Evolutionary conservation across 2,113 vertebrate species (phyloP).

Genomic region (Cololabis saira): DNA sequence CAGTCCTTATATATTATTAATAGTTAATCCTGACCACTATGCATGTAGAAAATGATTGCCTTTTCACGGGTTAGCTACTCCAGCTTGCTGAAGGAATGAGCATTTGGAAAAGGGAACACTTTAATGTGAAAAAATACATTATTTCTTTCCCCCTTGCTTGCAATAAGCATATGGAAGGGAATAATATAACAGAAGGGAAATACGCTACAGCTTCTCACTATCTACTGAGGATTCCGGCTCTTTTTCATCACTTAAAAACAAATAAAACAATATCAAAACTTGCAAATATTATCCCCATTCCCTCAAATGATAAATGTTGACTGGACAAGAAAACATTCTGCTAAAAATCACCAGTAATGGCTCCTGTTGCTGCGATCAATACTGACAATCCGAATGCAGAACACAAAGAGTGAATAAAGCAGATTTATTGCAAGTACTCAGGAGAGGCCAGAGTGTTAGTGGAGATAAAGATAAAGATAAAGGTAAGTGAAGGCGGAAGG

Average conservation of each 20-base stretch:
- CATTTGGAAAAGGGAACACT: neutral
- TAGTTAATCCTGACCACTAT: no score
- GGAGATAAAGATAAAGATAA: neutral
- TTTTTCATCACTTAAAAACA: neutral
- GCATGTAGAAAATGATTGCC: no score
- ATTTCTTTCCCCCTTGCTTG: neutral
- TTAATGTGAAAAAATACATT: neutral
- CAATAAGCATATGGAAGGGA: neutral
- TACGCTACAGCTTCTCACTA: neutral
- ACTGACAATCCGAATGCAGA: constrained; percentile 5
- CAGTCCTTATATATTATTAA: no score
- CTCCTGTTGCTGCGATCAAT: neutral
- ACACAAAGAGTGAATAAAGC: neutral
- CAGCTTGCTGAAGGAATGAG: no score
- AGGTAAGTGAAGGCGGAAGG: neutral
- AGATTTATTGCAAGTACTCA: neutral
- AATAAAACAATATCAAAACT: neutral
- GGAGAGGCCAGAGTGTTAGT: neutral
- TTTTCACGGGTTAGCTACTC: no score
- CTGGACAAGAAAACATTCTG: neutral
- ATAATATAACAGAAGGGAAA: neutral
- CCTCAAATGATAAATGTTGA: neutral
- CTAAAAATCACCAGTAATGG: neutral
- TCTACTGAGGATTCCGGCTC: neutral
- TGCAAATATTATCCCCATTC: neutral